These are phyloP conservation scores for Galbula dea DNA, from an alignment of 2,113 vertebrate genomes.

Conservation along the genomic window DNA sequence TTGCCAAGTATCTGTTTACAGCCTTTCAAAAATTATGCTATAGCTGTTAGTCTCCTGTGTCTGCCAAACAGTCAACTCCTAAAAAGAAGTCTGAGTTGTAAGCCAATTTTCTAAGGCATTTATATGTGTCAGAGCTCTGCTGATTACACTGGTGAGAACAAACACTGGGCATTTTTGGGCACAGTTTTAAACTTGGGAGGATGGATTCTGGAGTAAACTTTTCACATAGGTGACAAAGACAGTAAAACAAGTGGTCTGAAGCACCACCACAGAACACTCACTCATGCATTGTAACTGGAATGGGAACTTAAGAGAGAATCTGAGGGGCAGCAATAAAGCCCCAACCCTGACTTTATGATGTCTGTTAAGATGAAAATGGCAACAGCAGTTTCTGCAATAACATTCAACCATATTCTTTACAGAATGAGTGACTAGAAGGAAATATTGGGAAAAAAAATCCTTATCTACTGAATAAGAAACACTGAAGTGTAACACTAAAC, in stretches of 20 bases:
- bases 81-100: conserved; percentile 35
- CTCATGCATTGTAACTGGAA: background rate
- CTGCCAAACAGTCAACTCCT: background rate
- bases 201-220: background rate
- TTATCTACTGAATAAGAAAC: background rate
- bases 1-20: background rate
- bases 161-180: background rate
- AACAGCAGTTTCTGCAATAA: background rate
- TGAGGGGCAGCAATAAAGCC: background rate
- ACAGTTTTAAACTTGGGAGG: background rate
- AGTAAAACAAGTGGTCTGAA: background rate
- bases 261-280: accelerated
- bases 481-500: background rate
- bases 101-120: background rate
- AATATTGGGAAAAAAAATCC: background rate
- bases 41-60: background rate
- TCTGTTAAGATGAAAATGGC: background rate
- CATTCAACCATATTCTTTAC: background rate
- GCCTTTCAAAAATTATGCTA: background rate
- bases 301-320: background rate
- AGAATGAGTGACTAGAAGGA: background rate
- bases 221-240: background rate
- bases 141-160: background rate
- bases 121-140: background rate
- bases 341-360: background rate